Percentiles rank a stretch among this genome's conserved stretches.
These are phyloP conservation scores for Drosophila mimetica DNA, from an alignment of 2,888 invertebrate species.

Conservation along the genomic window DNA sequence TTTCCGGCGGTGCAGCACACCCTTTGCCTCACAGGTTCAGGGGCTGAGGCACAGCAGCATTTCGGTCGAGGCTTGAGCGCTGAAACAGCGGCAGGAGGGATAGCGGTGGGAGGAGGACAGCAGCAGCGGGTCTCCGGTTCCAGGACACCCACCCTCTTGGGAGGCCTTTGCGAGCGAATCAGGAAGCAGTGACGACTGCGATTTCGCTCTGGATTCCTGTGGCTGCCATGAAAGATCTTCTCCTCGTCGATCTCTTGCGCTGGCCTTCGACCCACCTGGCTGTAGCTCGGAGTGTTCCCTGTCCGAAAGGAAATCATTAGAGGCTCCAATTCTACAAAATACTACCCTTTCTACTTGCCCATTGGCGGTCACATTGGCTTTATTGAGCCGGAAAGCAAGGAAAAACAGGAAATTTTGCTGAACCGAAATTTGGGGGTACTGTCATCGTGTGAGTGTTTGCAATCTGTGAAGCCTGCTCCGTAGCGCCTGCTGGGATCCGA, in stretches of 20 bases:
- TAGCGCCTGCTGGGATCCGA: constrained; percentile 33
- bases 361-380: constrained; percentile 35
- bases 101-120: background rate
- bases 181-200: constrained; percentile 20
- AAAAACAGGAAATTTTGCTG: constrained; percentile 26
- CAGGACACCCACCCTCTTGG: background rate
- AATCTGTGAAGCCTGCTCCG: constrained; percentile 13
- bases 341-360: constrained; percentile 30
- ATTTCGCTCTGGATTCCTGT: background rate
- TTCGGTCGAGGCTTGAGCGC: background rate
- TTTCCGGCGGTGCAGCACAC: background rate
- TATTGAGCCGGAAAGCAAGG: constrained; percentile 20
- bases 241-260: background rate
- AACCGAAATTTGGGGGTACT: constrained; percentile 7
- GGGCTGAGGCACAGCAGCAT: background rate
- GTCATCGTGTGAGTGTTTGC: constrained; percentile 11
- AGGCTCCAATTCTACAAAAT: background rate
- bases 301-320: background rate
- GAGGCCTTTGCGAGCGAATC: constrained; percentile 5
- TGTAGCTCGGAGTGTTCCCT: constrained; percentile 17
- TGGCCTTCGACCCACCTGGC: background rate
- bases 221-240: background rate
- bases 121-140: background rate
- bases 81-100: background rate
- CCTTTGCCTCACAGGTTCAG: background rate